Conservation (phyloP, 1,140 invertebrate genomes). For the Ips typographus region DNA sequence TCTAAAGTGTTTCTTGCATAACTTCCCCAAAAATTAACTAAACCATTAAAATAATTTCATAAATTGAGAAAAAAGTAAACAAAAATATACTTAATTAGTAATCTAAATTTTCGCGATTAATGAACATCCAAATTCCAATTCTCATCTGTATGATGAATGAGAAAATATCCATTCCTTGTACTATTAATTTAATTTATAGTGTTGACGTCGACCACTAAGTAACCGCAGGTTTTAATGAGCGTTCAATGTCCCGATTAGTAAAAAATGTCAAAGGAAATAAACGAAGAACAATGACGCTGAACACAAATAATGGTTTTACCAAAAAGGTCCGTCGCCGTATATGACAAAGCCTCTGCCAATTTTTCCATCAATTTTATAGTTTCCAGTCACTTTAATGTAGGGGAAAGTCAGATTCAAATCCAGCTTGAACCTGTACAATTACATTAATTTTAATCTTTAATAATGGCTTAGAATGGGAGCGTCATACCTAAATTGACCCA, state of each 20-base stretch:
- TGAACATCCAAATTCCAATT: no score
- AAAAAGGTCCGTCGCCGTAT: conserved; percentile 47
- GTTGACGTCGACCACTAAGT: no score
- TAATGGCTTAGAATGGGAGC: neutral
- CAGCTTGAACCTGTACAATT: conserved; percentile 39
- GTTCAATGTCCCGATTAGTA: neutral
- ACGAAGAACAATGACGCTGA: neutral
- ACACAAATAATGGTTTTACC: conserved; percentile 35
- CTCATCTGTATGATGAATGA: no score
- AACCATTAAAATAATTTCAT: no score
- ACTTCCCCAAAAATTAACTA: no score
- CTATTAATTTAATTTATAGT: no score
- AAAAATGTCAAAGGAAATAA: neutral
- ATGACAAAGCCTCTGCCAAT: conserved; percentile 44
- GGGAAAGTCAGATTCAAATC: conserved; percentile 49
- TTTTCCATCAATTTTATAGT: conserved; percentile 44
- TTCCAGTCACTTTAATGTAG: conserved; percentile 42
- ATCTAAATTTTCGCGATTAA: no score
- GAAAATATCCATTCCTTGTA: no score
- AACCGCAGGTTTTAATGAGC: no score
- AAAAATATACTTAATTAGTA: no score
- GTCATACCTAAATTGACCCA: conserved; percentile 36
- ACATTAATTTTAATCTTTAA: neutral
- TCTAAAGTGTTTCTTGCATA: no score
- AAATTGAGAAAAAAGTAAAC: no score